Evolutionary conservation across 1,140 invertebrate genomes (phyloP), one percentile per base, ranked within the genome.

Genomic region (Piezodorus guildinii): DNA sequence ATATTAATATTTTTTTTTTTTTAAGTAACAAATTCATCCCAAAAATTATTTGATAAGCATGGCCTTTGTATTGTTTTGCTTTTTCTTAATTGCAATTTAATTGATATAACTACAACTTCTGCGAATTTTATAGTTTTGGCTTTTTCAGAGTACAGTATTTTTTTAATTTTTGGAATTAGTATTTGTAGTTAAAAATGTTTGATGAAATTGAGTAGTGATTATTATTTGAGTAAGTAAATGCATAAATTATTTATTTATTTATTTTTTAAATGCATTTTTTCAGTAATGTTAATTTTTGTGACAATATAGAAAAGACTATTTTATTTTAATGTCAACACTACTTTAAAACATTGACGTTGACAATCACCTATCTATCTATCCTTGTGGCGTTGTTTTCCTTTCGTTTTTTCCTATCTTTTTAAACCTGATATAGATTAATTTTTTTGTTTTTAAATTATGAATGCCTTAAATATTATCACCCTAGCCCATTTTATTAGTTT

Each of bases 381-480:
- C 60, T 61, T 61, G 60, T 61, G 60, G 43, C 60, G 60, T 61
- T 45, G 17, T 60, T 60, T 17, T 45, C 15, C 60, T n/a, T 19
- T n/a, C 44, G 16, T 9, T 56, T 39, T 19, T 17, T 58, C 52
- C 27, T 63, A 63, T 30, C 34, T 25, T 58, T 58, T 63, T 14
- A 16, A n/a, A 45, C 34, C 43, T 14, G 21, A 23, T 39, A 9
- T 60, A 43, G n/a, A 43, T 61, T n/a, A 46, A 45, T 25, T 14
- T 6, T 23, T 46, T 46, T 46, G 3, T 46, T n/a, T 46, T 46
- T 46, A 5, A 56, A 4, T 10, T 56, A 2, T 23, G 52, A 56
- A 56, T 56, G 52, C 52, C 52, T 56, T 56, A 56, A 56, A 56
- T 56, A 56, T 56, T n/a, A 39, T 39, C 34, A 39, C 12, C 34